phyloP scores from a whole-genome alignment of 2,797 vertebrate species.

The Lacerta bilineata region DNA sequence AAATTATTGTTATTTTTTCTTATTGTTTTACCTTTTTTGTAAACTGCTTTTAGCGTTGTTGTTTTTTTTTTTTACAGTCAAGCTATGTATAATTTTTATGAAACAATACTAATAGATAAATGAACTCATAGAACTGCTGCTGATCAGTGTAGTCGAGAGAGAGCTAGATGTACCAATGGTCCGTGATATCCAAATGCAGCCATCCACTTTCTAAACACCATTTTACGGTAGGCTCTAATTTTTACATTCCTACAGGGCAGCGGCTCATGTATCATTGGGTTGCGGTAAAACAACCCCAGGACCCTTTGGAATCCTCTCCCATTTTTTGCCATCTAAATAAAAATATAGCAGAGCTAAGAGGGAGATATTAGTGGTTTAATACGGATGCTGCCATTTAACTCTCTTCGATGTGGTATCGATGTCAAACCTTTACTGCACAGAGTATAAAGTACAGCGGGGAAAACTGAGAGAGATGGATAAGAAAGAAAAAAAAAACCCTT shows the following conservation, averaged over 20 bases:
- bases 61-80: too few relatives aligned
- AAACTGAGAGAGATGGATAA: background rate
- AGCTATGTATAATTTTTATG: too few relatives aligned
- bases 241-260: background rate
- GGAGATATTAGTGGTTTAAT: conserved; percentile 73
- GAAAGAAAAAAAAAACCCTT: conserved; percentile 12
- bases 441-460: rapidly evolving
- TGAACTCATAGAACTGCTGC: too few relatives aligned
- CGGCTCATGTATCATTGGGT: background rate
- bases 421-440: conserved; percentile 41
- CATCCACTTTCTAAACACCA: background rate
- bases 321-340: conserved; percentile 57
- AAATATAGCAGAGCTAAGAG: conserved; percentile 71
- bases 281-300: background rate
- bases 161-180: too few relatives aligned
- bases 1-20: too few relatives aligned
- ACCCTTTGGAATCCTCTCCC: conserved; percentile 47
- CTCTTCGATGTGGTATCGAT: conserved; percentile 9
- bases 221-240: background rate
- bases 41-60: too few relatives aligned
- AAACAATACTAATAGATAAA: too few relatives aligned
- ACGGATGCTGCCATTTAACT: conserved; percentile 42
- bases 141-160: too few relatives aligned
- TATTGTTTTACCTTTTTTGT: too few relatives aligned
- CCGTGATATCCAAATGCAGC: too few relatives aligned